These are phyloP conservation scores for Dryobotodes eremita DNA, from an alignment of 2,888 invertebrate species.

Conservation along the genomic window DNA sequence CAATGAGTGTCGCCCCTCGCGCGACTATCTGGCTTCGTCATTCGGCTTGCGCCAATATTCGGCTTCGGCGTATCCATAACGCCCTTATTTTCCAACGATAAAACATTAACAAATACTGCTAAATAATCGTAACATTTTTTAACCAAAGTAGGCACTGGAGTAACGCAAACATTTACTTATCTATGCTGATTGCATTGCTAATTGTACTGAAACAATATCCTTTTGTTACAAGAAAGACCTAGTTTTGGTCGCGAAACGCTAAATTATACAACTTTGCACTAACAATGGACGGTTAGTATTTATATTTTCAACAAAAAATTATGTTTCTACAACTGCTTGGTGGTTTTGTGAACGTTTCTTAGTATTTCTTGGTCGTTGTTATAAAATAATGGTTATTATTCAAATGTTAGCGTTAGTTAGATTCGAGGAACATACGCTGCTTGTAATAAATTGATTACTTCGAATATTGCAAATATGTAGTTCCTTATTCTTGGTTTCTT, in stretches of 20 bases:
- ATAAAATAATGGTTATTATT: slow-evolving; percentile 53
- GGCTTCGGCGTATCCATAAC: slow-evolving; percentile 5
- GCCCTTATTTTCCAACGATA: slow-evolving; percentile 44
- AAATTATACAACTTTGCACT: slow-evolving; percentile 82
- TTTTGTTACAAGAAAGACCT: slow-evolving; percentile 88
- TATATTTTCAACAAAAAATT: slow-evolving; percentile 74
- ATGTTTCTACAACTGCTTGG: slow-evolving; percentile 62
- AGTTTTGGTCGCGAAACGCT: slow-evolving; percentile 85
- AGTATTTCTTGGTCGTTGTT: slow-evolving; percentile 56
- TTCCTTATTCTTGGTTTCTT: slow-evolving; percentile 19
- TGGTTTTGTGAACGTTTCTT: slow-evolving; percentile 54
- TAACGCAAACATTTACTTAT: slow-evolving; percentile 84
- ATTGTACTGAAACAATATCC: slow-evolving; percentile 88
- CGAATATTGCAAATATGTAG: slow-evolving; percentile 11
- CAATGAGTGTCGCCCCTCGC: slow-evolving; percentile 19
- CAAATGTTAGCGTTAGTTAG: slow-evolving; percentile 33
- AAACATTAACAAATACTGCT: slow-evolving; percentile 55
- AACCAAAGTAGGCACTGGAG: slow-evolving; percentile 66
- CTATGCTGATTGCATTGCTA: slow-evolving; percentile 87
- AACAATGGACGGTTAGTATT: slow-evolving; percentile 80
- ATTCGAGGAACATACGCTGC: slow-evolving; percentile 27
- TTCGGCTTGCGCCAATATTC: slow-evolving; percentile 39
- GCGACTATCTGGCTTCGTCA: slow-evolving; percentile 23
- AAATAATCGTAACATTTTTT: slow-evolving; percentile 70
- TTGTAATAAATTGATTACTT: slow-evolving; percentile 43